Percentiles rank a stretch among this genome's conserved stretches.
These are phyloP conservation scores for Dolichotis patagonum DNA, from an alignment of 2,113 vertebrate genomes.

Conservation along the genomic window DNA sequence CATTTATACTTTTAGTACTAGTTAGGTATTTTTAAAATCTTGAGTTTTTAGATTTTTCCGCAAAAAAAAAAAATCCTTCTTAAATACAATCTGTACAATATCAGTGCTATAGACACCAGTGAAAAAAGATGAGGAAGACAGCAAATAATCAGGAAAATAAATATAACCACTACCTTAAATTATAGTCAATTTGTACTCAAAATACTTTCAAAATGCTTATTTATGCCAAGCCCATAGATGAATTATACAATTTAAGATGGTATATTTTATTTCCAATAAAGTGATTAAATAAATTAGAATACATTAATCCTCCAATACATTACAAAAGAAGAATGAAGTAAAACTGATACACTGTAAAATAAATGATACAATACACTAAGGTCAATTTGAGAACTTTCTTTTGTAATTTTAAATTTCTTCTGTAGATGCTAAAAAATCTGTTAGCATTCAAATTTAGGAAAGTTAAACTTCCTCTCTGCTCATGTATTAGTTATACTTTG, in stretches of 20 bases:
- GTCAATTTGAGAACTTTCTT: constrained; percentile 13
- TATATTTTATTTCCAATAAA: background rate
- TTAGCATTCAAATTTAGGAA: background rate
- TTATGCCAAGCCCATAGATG: background rate
- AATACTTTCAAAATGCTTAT: constrained; percentile 32
- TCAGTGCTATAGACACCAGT: background rate
- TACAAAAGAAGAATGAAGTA: background rate
- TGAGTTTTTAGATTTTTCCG: background rate
- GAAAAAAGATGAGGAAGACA: background rate
- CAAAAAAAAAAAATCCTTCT: background rate
- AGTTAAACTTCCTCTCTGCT: background rate
- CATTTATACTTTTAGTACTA: background rate
- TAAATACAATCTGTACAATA: background rate
- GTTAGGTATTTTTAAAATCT: background rate
- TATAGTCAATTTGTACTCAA: background rate
- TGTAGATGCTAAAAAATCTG: background rate
- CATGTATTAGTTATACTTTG: background rate
- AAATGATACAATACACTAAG: background rate
- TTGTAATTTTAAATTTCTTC: background rate
- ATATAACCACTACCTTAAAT: background rate
- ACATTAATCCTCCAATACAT: background rate
- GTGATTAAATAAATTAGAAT: background rate
- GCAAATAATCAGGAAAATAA: constrained; percentile 9
- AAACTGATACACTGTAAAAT: background rate
- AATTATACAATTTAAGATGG: constrained; percentile 15